Base-by-base conservation (phyloP, 2,888 invertebrate genomes). In the Tenthredo scrophulariae region DNA sequence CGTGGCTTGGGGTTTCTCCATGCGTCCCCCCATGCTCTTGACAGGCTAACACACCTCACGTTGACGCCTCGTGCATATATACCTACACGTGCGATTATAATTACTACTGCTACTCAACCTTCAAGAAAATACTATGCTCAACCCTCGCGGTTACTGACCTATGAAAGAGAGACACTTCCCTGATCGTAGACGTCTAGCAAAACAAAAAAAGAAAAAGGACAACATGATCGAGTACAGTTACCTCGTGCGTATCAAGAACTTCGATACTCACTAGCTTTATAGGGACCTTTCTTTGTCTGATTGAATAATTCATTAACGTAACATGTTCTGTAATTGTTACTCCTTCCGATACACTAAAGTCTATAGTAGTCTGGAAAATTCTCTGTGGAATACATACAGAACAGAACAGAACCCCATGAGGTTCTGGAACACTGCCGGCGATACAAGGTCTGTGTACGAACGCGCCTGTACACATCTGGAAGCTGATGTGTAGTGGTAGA, bases 1-100 rank as follows among this genome's bases (percentile, higher is more conserved):
- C 80, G 80, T 80, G 80, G 80, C 80, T 62, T 29, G 29, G 80
- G 80, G 80, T 37, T 58, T 40, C 37, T 26, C 80, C 80, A 26
- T 40, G 9, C 15, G 10, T 22, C 29, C 58, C 80, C n/a, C 33
- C 62, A 62, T 26, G 40, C 80, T 80, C 80, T 80, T 62, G 62
- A 62, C 80, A 40, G 62, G 40, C 58, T 40, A 33, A 77, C 77
- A 80, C 40, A 62, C 58, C 62, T 58, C 58, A 37, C 40, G 62
- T 58, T 58, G 80, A 80, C 80, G 62, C 62, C 62, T 80, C 80
- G 80, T 62, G 80, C 58, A 58, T 33, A 62, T 33, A 67, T 67
- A 18, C 67, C 6, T 33, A 26, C 33, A 80, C 62, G 62, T 62
- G 62, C 62, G 40, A 26, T 80, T 62, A 37, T 80, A 80, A 80